Percentiles rank a stretch among this genome's conserved stretches.
Evolutionary conservation across 1,140 invertebrate genomes (phyloP).

Genomic region (Lepidurus apus): DNA sequence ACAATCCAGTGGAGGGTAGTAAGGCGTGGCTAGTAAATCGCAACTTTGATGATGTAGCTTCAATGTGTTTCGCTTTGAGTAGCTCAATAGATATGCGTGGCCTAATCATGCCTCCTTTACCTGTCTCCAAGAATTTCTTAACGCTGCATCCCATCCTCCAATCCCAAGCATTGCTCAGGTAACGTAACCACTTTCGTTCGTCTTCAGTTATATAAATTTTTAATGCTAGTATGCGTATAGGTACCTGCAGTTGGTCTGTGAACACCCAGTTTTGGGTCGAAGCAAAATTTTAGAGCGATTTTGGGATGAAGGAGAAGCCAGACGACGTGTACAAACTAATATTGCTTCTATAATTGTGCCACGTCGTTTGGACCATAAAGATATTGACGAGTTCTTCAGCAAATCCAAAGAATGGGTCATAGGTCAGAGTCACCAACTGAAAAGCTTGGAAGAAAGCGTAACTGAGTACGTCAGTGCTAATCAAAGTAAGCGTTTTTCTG

Average conservation of each 20-base stretch:
- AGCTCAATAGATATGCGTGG: conserved; percentile 12
- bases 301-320: not conserved
- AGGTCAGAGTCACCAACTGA: not conserved
- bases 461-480: not conserved
- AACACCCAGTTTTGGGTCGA: conserved; percentile 1
- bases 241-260: conserved; percentile 13
- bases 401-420: conserved; percentile 5
- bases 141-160: not conserved
- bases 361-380: not conserved
- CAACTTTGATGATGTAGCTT: not conserved
- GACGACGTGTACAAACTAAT: not conserved
- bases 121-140: not conserved
- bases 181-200: not conserved
- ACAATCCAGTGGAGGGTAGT: conserved; percentile 4
- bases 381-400: not conserved
- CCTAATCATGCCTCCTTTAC: not conserved
- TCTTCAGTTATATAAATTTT: no score
- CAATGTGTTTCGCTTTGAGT: not conserved
- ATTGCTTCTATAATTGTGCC: not conserved
- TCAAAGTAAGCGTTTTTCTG: not conserved
- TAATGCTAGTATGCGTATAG: not conserved
- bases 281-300: not conserved
- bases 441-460: not conserved
- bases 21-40: conserved; percentile 1
- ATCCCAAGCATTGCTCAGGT: not conserved